A percentile compares a stretch with the other conserved stretches of the same genome.
phyloP scores from a whole-genome alignment of 1,140 invertebrate species.

The Theocolax elegans region DNA sequence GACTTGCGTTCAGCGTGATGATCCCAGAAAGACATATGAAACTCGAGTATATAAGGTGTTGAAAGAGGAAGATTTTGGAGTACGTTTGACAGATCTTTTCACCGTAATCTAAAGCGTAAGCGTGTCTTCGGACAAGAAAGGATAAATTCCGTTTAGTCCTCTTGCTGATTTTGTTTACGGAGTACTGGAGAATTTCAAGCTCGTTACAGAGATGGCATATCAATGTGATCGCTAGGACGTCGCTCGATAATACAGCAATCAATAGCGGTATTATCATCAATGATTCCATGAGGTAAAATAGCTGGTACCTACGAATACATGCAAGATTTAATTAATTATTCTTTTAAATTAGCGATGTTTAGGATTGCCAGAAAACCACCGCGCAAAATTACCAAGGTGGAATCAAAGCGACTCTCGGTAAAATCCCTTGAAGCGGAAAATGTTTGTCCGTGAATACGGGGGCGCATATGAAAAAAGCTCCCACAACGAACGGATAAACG shows the following conservation, averaged over 20 bases:
- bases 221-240: not conserved
- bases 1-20: not conserved
- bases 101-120: not conserved
- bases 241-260: not conserved
- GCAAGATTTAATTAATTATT: too few species aligned
- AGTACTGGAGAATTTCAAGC: not conserved
- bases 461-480: too few species aligned
- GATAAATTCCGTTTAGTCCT: not conserved
- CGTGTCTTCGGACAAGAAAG: not conserved
- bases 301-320: not conserved
- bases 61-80: not conserved
- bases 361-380: not conserved
- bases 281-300: not conserved
- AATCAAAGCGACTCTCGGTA: too few species aligned
- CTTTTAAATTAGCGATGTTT: not conserved
- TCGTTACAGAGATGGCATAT: not conserved
- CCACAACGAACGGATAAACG: too few species aligned
- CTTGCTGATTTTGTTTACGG: not conserved
- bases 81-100: not conserved
- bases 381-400: too few species aligned
- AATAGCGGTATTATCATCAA: not conserved
- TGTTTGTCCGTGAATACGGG: too few species aligned
- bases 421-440: too few species aligned
- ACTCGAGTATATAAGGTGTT: not conserved
- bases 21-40: not conserved